phyloP scores from a whole-genome alignment of 2,113 vertebrate species.

The Chionomys nivalis region DNA sequence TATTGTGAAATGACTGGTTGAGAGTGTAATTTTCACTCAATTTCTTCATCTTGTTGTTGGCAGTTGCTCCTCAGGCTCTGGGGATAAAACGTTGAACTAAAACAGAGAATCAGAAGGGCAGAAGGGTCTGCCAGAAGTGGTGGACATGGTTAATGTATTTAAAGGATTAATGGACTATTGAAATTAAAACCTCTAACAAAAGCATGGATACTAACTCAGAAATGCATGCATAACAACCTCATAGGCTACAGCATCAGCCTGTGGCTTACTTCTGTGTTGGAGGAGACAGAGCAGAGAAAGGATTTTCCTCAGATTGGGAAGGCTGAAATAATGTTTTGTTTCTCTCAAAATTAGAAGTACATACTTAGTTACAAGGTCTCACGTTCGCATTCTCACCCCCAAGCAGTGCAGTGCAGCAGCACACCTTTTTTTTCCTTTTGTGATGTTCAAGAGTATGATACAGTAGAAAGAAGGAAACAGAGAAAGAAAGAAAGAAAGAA shows the following conservation, averaged over 20 bases:
- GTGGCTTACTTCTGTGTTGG: background rate
- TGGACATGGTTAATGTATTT: slow-evolving; percentile 78
- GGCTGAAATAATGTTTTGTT: slow-evolving; percentile 23
- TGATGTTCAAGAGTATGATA: slow-evolving; percentile 4
- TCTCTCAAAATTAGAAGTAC: slow-evolving; percentile 50
- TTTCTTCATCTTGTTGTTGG: slow-evolving; percentile 15
- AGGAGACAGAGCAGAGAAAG: background rate
- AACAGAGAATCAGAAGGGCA: background rate
- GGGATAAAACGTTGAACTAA: background rate
- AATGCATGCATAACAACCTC: slow-evolving; percentile 7
- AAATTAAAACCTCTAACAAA: slow-evolving; percentile 76
- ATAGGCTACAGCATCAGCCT: background rate
- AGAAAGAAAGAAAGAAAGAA: background rate
- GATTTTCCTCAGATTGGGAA: background rate
- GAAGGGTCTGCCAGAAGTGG: slow-evolving; percentile 58
- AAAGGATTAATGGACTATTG: slow-evolving; percentile 78
- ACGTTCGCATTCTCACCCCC: background rate
- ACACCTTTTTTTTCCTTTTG: slow-evolving; percentile 39
- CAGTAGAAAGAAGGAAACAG: background rate
- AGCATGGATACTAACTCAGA: slow-evolving; percentile 12
- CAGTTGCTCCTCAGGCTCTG: background rate
- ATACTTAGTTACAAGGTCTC: slow-evolving; percentile 13
- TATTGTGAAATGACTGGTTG: background rate
- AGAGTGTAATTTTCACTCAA: slow-evolving; percentile 47
- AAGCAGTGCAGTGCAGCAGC: background rate